These are phyloP conservation scores for Propithecus coquereli DNA, from an alignment of 2,113 vertebrate genomes.

Conservation along the genomic window DNA sequence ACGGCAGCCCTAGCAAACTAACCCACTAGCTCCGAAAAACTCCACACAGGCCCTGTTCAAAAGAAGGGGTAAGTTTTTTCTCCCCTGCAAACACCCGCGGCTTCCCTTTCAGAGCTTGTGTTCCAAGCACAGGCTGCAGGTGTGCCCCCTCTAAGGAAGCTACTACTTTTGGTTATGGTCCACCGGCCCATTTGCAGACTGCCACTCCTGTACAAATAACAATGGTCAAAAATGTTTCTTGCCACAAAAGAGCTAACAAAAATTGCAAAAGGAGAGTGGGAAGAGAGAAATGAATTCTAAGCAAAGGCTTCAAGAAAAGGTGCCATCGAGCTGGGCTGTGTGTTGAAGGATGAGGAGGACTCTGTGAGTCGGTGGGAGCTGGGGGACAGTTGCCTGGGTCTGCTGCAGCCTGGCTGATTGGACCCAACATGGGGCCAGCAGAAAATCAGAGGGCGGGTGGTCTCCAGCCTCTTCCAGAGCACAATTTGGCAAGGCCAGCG, in stretches of 20 bases:
- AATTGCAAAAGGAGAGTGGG: neutral
- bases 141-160: neutral
- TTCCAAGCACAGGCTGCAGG: neutral
- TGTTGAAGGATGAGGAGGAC: fast-evolving
- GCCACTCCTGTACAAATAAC: neutral
- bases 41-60: neutral
- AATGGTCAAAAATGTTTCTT: neutral
- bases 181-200: neutral
- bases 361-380: fast-evolving
- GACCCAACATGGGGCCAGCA: neutral
- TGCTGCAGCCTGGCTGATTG: neutral
- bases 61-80: neutral
- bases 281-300: neutral
- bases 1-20: neutral
- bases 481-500: neutral
- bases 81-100: neutral
- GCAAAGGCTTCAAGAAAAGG: neutral
- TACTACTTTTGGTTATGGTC: fast-evolving
- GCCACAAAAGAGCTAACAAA: neutral
- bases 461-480: neutral
- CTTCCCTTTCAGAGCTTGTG: neutral
- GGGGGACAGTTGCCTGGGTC: neutral
- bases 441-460: neutral
- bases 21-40: neutral
- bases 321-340: fast-evolving